phyloP scores from a whole-genome alignment of 2,797 vertebrate genomes.

The Dromococcyx pavoninus region DNA sequence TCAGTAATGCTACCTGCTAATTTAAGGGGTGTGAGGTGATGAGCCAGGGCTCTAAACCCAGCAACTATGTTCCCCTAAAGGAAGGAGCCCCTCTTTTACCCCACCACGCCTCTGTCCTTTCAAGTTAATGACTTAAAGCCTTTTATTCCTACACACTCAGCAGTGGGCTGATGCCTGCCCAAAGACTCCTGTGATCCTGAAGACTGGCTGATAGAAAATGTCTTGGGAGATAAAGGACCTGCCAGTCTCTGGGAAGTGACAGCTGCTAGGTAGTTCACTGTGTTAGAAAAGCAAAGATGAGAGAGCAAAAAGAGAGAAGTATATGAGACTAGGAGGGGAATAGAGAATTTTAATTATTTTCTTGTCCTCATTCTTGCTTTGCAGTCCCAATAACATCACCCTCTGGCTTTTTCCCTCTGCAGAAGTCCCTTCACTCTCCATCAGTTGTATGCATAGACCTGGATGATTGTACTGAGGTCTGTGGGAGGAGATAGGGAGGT shows the following conservation, averaged over 20 bases:
- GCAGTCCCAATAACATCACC: background rate
- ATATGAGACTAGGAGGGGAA: background rate
- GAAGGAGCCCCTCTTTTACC: background rate
- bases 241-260: background rate
- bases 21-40: background rate
- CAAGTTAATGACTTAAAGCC: background rate
- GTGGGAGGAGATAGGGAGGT: background rate
- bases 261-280: background rate
- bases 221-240: background rate
- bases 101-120: background rate
- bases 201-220: background rate
- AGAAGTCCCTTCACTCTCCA: background rate
- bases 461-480: background rate
- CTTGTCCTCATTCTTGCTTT: background rate
- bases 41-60: background rate
- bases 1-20: background rate
- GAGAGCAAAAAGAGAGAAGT: background rate
- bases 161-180: background rate
- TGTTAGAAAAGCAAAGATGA: background rate
- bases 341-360: background rate
- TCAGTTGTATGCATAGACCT: background rate
- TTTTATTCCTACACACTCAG: background rate
- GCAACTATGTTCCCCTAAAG: background rate
- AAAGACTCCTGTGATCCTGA: background rate
- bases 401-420: background rate